A percentile compares a stretch with the other conserved stretches of the same genome.
Conservation (phyloP, 2,888 invertebrate genomes). For the Amiota mariae region DNA sequence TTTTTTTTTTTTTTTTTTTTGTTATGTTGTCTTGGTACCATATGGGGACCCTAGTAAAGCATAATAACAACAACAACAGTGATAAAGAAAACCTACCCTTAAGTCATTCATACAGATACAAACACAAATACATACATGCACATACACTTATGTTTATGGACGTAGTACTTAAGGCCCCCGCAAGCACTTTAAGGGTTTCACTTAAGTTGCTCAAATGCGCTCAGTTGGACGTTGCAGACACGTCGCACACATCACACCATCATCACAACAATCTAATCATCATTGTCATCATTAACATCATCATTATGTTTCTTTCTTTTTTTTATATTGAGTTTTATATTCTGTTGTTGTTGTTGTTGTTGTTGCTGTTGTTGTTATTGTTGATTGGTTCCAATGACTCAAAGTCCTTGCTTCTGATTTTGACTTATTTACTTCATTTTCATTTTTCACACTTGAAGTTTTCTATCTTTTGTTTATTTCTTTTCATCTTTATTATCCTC, state of each 20-base stretch:
- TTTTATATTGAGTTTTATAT: no score
- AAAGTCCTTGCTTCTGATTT: not conserved
- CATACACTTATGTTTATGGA: slow-evolving; percentile 36
- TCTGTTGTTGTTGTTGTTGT: no score
- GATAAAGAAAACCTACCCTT: not conserved
- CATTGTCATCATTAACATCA: not conserved
- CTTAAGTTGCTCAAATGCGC: slow-evolving; percentile 51
- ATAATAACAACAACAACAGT: slow-evolving; percentile 41
- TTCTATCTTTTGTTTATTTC: slow-evolving; percentile 51
- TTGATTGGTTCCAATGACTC: no score
- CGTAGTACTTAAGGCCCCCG: slow-evolving; percentile 53
- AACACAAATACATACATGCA: slow-evolving; percentile 15
- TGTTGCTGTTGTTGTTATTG: no score
- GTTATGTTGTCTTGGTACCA: slow-evolving; percentile 34
- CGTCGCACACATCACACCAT: not conserved
- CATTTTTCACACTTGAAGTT: slow-evolving; percentile 55
- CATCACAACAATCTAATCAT: not conserved
- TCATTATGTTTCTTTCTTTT: no score
- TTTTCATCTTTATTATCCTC: not conserved
- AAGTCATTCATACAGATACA: not conserved
- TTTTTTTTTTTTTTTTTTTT: no score
- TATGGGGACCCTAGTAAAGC: slow-evolving; percentile 21
- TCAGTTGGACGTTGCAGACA: slow-evolving; percentile 15
- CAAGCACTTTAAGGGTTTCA: slow-evolving; percentile 62
- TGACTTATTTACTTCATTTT: slow-evolving; percentile 43